These are phyloP conservation scores for Phymorhynchus buccinoides DNA, from an alignment of 1,140 invertebrate genomes.

Conservation along the genomic window DNA sequence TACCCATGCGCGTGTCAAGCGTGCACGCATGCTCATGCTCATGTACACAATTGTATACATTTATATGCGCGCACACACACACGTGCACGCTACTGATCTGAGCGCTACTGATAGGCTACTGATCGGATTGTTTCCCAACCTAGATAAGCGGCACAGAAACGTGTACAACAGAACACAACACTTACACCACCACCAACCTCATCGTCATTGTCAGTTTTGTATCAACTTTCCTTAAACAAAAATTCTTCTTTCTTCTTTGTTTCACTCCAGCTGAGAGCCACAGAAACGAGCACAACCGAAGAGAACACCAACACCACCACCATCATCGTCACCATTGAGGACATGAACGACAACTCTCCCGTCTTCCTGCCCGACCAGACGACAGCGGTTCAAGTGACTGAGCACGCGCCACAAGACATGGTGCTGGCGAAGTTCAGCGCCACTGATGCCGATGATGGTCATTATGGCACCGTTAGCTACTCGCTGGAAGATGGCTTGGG, in stretches of 20 bases:
- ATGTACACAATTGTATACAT: no score
- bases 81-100: no score
- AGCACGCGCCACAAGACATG: conserved; percentile 14
- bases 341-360: conserved; percentile 51
- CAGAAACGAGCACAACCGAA: conserved; percentile 30
- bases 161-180: no score
- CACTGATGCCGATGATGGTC: conserved; percentile 41
- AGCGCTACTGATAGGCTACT: no score
- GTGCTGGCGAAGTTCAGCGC: conserved; percentile 39
- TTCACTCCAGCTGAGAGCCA: conserved; percentile 29
- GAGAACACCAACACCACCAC: not conserved
- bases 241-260: not conserved
- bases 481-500: conserved; percentile 27
- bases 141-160: no score
- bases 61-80: no score
- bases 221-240: no score
- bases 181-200: not conserved
- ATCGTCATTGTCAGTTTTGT: no score
- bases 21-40: no score
- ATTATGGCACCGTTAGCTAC: conserved; percentile 46
- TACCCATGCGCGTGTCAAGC: no score
- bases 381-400: conserved; percentile 27
- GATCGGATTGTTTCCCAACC: no score
- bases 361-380: conserved; percentile 30
- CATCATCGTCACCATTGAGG: conserved; percentile 38